Evolutionary conservation across 1,140 invertebrate species (phyloP).

Genomic region (Papilio xuthus): DNA sequence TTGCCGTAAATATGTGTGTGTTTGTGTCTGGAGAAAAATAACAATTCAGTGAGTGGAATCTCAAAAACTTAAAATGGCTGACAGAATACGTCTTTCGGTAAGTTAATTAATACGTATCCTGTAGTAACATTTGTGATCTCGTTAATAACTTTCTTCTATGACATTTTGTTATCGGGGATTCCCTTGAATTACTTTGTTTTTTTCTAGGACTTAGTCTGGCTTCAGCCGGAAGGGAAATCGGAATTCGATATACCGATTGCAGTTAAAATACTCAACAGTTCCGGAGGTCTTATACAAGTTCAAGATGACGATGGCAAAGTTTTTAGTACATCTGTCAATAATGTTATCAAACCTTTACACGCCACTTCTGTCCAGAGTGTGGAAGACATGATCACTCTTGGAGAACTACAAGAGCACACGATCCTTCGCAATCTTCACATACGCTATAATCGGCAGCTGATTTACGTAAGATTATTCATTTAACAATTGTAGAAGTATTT

Average conservation of each 20-base stretch:
- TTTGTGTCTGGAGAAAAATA: constrained; percentile 45
- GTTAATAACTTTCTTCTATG: not conserved
- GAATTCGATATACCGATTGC: constrained; percentile 94
- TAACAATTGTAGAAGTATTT: not conserved
- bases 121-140: not conserved
- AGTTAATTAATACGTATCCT: constrained; percentile 43
- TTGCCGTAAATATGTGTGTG: constrained; percentile 51
- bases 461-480: constrained; percentile 88
- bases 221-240: constrained; percentile 86
- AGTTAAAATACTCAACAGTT: constrained; percentile 88
- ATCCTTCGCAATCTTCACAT: constrained; percentile 96
- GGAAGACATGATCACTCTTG: constrained; percentile 97
- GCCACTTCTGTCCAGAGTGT: constrained; percentile 91
- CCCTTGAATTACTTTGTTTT: constrained; percentile 19
- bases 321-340: constrained; percentile 77
- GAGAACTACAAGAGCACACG: constrained; percentile 95
- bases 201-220: constrained; percentile 92
- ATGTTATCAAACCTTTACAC: constrained; percentile 92
- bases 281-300: constrained; percentile 89
- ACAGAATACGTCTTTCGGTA: constrained; percentile 70
- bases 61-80: constrained; percentile 67
- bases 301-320: constrained; percentile 90
- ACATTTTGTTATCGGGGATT: constrained; percentile 11
- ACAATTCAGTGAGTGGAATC: constrained; percentile 56
- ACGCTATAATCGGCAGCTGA: constrained; percentile 92